Evolutionary conservation across 2,113 vertebrate species (phyloP).

Genomic region (Camelus bactrianus): DNA sequence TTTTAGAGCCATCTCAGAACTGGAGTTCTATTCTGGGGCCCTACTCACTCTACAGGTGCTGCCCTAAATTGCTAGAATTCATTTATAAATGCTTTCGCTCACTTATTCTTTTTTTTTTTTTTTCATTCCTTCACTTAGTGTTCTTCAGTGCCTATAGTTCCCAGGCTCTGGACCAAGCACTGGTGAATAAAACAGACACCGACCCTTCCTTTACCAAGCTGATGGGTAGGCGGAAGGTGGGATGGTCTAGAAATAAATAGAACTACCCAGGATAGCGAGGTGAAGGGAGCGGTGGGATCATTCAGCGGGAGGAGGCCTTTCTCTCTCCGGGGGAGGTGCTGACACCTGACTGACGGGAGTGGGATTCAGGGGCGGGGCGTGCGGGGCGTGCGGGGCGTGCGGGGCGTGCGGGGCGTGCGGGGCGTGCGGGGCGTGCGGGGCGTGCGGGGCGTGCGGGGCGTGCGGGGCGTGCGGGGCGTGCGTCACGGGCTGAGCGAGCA

Average conservation of each 20-base stretch:
- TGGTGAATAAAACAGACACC: not conserved
- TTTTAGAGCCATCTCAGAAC: not conserved
- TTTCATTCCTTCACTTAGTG: not conserved
- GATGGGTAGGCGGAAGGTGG: not conserved
- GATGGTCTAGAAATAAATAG: not conserved
- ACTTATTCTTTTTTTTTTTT: not conserved
- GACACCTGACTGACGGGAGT: not conserved
- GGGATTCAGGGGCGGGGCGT: no score
- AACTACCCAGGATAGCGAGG: not conserved
- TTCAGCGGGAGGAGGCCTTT: not conserved
- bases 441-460: fast-evolving
- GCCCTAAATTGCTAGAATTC: not conserved
- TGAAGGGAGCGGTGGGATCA: not conserved
- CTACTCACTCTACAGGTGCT: not conserved
- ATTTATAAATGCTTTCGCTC: not conserved
- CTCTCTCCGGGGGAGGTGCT: not conserved
- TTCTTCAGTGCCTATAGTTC: not conserved
- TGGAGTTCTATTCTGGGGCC: not conserved
- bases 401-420: fast-evolving
- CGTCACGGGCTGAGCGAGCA: no score
- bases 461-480: fast-evolving
- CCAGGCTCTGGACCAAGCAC: not conserved
- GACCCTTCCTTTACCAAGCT: not conserved
- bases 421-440: fast-evolving
- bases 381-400: fast-evolving